A percentile compares a stretch with the other conserved stretches of the same genome.
Evolutionary conservation across 2,113 vertebrate species (phyloP).

Genomic region (Peromyscus leucopus): DNA sequence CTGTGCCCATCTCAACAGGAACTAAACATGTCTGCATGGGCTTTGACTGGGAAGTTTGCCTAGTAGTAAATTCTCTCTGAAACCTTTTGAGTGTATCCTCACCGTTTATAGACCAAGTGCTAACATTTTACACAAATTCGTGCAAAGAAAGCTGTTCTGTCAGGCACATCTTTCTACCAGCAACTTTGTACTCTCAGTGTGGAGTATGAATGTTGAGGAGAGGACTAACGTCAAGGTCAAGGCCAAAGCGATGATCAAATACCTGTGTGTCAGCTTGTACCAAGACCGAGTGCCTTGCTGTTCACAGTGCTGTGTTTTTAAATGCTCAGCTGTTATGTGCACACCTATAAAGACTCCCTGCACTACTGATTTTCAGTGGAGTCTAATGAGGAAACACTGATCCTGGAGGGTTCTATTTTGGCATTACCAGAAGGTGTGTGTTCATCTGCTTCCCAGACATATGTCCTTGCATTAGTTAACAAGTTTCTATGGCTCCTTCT

Average conservation of each 20-base stretch:
- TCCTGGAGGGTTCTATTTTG: background rate
- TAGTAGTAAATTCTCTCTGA: background rate
- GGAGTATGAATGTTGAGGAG: background rate
- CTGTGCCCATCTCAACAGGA: background rate
- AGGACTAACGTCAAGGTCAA: background rate
- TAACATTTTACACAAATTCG: background rate
- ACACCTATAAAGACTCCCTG: background rate
- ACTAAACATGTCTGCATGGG: background rate
- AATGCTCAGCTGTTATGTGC: background rate
- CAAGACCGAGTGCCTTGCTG: background rate
- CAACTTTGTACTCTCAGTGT: background rate
- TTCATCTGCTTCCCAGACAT: background rate
- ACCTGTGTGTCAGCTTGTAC: background rate
- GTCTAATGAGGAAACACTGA: background rate
- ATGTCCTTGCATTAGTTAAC: background rate
- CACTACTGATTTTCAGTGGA: background rate
- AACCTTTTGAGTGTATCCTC: background rate
- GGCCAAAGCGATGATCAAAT: background rate
- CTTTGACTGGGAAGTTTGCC: background rate
- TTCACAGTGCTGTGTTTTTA: background rate
- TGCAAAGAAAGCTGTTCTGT: background rate
- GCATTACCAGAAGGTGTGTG: background rate
- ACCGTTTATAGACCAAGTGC: background rate
- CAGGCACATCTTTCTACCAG: background rate
- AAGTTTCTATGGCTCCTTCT: background rate